phyloP scores from a whole-genome alignment of 2,797 vertebrate species.

The Chelonia mydas region DNA sequence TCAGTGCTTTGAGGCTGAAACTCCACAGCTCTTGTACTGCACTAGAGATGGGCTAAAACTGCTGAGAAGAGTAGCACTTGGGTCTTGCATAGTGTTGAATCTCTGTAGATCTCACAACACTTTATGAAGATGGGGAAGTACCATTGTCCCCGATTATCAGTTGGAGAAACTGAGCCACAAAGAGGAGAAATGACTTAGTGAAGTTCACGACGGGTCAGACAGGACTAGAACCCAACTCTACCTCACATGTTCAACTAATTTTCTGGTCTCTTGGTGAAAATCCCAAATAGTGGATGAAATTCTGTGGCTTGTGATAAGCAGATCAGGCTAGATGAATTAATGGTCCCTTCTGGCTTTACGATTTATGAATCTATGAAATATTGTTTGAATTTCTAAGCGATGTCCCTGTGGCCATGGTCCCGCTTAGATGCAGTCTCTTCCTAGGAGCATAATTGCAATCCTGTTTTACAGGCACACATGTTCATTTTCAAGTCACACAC shows the following conservation, averaged over 20 bases:
- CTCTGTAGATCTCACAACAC: fast-evolving
- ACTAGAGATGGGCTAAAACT: fast-evolving
- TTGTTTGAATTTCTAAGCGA: not conserved
- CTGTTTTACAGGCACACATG: fast-evolving
- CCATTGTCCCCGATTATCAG: fast-evolving
- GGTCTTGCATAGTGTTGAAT: not conserved
- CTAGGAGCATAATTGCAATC: not conserved
- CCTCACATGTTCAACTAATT: fast-evolving
- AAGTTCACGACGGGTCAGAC: not conserved
- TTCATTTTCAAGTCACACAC: not conserved
- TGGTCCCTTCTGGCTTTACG: not conserved
- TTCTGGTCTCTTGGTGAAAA: not conserved
- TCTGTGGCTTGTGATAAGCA: fast-evolving
- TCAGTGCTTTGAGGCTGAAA: not conserved
- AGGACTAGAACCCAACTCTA: not conserved
- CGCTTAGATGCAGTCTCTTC: not conserved
- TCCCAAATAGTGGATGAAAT: not conserved
- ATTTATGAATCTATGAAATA: not conserved
- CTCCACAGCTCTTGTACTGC: not conserved
- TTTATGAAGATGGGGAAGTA: not conserved
- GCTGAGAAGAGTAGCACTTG: fast-evolving
- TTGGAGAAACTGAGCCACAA: fast-evolving
- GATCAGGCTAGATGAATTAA: not conserved
- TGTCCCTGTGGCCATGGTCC: not conserved
- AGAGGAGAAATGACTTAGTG: fast-evolving